A percentile compares a stretch with the other conserved stretches of the same genome.
These are phyloP conservation scores for Ramazzottius varieornatus DNA, from an alignment of 2,888 invertebrate species.

Conservation along the genomic window DNA sequence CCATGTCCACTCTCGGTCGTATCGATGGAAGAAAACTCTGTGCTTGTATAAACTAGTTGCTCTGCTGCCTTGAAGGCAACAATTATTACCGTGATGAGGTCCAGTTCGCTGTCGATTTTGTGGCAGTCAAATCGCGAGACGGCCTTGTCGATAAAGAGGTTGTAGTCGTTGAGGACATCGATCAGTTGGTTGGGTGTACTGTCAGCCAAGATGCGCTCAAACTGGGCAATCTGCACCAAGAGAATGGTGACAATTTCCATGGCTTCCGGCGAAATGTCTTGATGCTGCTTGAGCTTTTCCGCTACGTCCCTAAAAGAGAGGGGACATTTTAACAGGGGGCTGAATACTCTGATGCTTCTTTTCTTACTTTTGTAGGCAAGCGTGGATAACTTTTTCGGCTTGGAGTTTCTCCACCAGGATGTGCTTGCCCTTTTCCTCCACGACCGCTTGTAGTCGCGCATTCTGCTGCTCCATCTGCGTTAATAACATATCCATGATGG, in stretches of 20 bases:
- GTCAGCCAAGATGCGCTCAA: not conserved
- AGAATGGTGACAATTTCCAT: conserved; percentile 1
- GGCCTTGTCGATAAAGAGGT: not conserved
- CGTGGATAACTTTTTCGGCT: not conserved
- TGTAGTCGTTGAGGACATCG: not conserved
- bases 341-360: not conserved
- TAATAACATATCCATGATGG: not conserved
- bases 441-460: not conserved
- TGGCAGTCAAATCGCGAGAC: not conserved
- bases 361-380: not conserved
- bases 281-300: not conserved
- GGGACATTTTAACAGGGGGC: not conserved
- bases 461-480: conserved; percentile 1
- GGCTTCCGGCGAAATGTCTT: not conserved
- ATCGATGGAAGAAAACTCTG: too few species aligned
- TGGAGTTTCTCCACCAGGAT: not conserved
- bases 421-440: not conserved
- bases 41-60: too few species aligned
- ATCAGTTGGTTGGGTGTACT: not conserved
- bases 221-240: not conserved
- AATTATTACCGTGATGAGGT: not conserved
- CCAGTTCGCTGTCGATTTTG: not conserved
- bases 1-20: too few species aligned
- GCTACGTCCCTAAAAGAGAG: not conserved
- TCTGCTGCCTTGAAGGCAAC: too few species aligned